Evolutionary conservation across 1,140 invertebrate genomes (phyloP).

Genomic region (Carposina sasakii): DNA sequence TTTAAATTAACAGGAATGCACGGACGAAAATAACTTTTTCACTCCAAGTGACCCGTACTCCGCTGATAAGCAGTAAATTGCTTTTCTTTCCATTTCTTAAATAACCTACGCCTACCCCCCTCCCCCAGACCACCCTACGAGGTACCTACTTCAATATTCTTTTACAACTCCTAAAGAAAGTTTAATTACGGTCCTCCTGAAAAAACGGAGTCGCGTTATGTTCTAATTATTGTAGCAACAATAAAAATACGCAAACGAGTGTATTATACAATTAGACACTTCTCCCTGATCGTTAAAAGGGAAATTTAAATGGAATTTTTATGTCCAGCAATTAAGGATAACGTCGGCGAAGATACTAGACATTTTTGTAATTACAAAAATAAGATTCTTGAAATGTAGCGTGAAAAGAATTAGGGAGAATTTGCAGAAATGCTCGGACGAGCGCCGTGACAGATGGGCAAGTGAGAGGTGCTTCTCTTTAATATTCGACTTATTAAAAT

Average conservation of each 20-base stretch:
- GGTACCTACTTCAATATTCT: slow-evolving; percentile 36
- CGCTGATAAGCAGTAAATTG: slow-evolving; percentile 62
- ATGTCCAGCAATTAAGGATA: slow-evolving; percentile 73
- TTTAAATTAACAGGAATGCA: no score
- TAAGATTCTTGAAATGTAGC: slow-evolving; percentile 73
- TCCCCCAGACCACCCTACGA: slow-evolving; percentile 17
- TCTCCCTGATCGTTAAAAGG: slow-evolving; percentile 69
- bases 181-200: slow-evolving; percentile 60
- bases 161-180: slow-evolving; percentile 52
- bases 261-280: slow-evolving; percentile 72
- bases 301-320: slow-evolving; percentile 73
- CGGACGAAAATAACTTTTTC: slow-evolving; percentile 47
- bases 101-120: slow-evolving; percentile 43
- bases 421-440: slow-evolving; percentile 57
- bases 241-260: slow-evolving; percentile 73
- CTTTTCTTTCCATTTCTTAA: slow-evolving; percentile 63
- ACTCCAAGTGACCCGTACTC: slow-evolving; percentile 42
- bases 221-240: slow-evolving; percentile 69
- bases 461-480: slow-evolving; percentile 30
- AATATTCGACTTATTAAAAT: no score
- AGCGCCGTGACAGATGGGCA: slow-evolving; percentile 44
- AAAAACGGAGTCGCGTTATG: slow-evolving; percentile 61
- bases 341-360: slow-evolving; percentile 69
- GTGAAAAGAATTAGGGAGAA: slow-evolving; percentile 69
- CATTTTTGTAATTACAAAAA: slow-evolving; percentile 73